Percentiles rank a stretch among this genome's conserved stretches.
These are phyloP conservation scores for Oplegnathus fasciatus DNA, from an alignment of 2,113 vertebrate species.

Conservation along the genomic window DNA sequence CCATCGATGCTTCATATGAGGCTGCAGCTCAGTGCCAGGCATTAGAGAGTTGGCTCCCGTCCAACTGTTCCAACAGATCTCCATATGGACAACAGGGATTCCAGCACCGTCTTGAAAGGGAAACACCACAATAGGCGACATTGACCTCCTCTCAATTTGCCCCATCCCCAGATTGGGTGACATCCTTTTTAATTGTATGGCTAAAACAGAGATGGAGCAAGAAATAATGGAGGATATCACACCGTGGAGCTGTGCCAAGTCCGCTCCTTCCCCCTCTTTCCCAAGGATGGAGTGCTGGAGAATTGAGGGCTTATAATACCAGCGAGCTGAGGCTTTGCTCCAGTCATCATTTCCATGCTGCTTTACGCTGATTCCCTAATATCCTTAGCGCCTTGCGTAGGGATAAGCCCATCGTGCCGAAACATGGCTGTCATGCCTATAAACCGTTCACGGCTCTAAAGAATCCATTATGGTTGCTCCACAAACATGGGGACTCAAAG, in stretches of 20 bases:
- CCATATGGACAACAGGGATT: slow-evolving; percentile 57
- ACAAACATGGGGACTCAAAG: slow-evolving; percentile 80
- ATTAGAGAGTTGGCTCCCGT: slow-evolving; percentile 43
- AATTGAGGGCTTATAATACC: slow-evolving; percentile 79
- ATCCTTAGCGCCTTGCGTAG: slow-evolving; percentile 84
- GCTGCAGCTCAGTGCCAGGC: slow-evolving; percentile 37
- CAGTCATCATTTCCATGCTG: slow-evolving; percentile 85
- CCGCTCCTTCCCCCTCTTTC: slow-evolving; percentile 52
- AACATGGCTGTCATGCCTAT: slow-evolving; percentile 84
- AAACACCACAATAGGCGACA: slow-evolving; percentile 53
- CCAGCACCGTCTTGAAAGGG: slow-evolving; percentile 35
- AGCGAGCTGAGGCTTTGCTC: slow-evolving; percentile 78
- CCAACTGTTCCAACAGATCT: slow-evolving; percentile 51
- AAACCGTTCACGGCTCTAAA: slow-evolving; percentile 84
- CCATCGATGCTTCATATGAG: slow-evolving; percentile 27
- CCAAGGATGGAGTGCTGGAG: slow-evolving; percentile 72
- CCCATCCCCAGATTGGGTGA: slow-evolving; percentile 54
- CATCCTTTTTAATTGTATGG: slow-evolving; percentile 65
- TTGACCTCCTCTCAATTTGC: slow-evolving; percentile 58
- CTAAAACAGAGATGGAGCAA: slow-evolving; percentile 64
- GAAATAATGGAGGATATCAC: slow-evolving; percentile 74
- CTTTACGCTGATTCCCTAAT: slow-evolving; percentile 87
- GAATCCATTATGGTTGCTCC: slow-evolving; percentile 83
- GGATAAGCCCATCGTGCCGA: slow-evolving; percentile 84
- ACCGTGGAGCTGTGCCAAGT: slow-evolving; percentile 69